phyloP scores from a whole-genome alignment of 2,113 vertebrate genomes.

The Otocyon megalotis region DNA sequence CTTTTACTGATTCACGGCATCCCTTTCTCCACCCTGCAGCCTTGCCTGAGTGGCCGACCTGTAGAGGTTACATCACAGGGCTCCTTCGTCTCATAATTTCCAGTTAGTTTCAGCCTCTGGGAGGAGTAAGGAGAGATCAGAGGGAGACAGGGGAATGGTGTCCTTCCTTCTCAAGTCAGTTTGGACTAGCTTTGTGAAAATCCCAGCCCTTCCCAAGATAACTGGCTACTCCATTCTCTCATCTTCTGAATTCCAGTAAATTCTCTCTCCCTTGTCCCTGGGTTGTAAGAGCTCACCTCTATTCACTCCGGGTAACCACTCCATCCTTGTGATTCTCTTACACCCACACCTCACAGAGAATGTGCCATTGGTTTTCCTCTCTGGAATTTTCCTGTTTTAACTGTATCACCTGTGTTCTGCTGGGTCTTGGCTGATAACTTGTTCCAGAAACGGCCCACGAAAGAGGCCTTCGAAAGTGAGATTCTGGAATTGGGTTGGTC shows the following conservation, averaged over 20 bases:
- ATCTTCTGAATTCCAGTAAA: neutral
- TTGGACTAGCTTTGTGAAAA: neutral
- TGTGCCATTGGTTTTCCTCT: conserved; percentile 10
- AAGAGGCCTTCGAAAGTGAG: neutral
- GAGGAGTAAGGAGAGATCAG: too few relatives aligned
- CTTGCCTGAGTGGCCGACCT: neutral
- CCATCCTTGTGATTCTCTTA: neutral
- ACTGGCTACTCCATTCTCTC: neutral
- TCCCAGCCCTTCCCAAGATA: neutral
- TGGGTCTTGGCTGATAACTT: neutral
- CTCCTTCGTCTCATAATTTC: neutral
- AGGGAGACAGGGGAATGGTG: neutral
- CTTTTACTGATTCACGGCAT: too few relatives aligned
- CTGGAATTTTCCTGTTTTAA: conserved; percentile 20
- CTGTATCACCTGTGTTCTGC: conserved; percentile 37
- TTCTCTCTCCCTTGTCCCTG: neutral
- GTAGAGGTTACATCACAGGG: neutral
- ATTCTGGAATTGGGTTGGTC: neutral
- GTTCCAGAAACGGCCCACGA: neutral
- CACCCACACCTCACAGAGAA: neutral
- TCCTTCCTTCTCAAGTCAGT: neutral
- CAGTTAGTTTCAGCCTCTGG: neutral
- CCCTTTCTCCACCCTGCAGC: neutral
- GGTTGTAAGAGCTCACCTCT: neutral
- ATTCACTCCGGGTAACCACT: neutral